Conservation (phyloP, 2,888 invertebrate species). For the Drosophila differens region DNA sequence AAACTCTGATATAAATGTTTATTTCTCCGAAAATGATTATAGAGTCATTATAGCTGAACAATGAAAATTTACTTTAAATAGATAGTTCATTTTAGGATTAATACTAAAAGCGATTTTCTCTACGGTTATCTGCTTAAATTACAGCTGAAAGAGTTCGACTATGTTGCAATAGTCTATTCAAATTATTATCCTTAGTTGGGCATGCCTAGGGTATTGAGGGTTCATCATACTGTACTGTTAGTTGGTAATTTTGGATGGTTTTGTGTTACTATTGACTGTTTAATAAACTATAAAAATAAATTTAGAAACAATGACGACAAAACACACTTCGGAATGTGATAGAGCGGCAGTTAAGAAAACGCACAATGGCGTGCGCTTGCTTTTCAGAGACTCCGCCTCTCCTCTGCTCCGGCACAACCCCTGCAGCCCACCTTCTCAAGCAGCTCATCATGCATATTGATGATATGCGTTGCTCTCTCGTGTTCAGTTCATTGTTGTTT, state of each 20-base stretch:
- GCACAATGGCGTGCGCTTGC: constrained; percentile 76
- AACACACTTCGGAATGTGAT: constrained; percentile 77
- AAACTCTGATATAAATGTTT: constrained; percentile 12
- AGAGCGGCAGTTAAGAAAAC: constrained; percentile 64
- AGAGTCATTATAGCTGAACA: neutral
- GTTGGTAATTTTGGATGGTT: constrained; percentile 32
- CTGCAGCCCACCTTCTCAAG: constrained; percentile 13
- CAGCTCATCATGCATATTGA: constrained; percentile 78
- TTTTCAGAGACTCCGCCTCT: constrained; percentile 14
- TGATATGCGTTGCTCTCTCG: constrained; percentile 63
- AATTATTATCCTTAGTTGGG: neutral
- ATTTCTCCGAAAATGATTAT: neutral
- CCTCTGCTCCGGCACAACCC: constrained; percentile 1
- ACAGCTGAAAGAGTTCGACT: neutral
- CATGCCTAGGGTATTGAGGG: constrained; percentile 21
- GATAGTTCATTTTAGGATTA: neutral
- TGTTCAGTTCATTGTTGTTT: constrained; percentile 68
- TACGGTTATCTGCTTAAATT: neutral
- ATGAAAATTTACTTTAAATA: neutral
- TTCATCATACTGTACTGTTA: constrained; percentile 7
- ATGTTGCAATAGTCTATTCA: neutral
- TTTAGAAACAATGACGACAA: constrained; percentile 79
- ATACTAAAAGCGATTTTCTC: neutral
- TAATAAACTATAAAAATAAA: constrained; percentile 82
- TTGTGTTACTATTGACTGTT: constrained; percentile 63